These are phyloP conservation scores for Drosophila kanekoi DNA, from an alignment of 2,888 invertebrate species.

Conservation along the genomic window DNA sequence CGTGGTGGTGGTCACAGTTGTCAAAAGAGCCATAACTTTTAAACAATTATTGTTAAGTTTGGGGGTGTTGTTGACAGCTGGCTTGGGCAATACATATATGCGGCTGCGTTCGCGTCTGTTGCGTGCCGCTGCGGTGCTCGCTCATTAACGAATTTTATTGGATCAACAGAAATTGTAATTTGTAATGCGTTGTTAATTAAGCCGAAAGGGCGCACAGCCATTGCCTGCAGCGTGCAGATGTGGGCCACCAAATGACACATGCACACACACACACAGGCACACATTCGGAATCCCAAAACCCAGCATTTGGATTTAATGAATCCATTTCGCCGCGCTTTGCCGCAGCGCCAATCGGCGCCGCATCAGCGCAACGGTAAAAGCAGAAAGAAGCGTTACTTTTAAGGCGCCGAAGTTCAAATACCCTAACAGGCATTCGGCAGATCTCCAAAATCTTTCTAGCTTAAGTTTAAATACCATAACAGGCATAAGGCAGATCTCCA, in stretches of 20 bases:
- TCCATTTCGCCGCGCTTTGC: constrained; percentile 50
- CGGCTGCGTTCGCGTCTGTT: constrained; percentile 12
- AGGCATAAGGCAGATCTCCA: no score
- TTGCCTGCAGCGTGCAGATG: constrained; percentile 13
- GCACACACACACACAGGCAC: constrained; percentile 2
- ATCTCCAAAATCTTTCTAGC: no score
- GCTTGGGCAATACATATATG: constrained; percentile 15
- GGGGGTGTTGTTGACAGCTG: constrained; percentile 4
- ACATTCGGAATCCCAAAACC: constrained; percentile 3
- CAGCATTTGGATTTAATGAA: constrained; percentile 67
- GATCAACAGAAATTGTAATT: constrained; percentile 36
- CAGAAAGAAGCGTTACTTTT: no score
- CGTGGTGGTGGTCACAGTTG: neutral
- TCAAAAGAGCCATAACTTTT: neutral
- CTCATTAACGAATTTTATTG: constrained; percentile 47
- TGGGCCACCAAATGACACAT: constrained; percentile 20
- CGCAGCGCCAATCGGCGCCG: constrained; percentile 33
- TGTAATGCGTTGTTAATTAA: constrained; percentile 60
- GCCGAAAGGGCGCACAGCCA: constrained; percentile 36
- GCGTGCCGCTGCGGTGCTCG: constrained; percentile 26
- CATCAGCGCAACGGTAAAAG: constrained; percentile 48
- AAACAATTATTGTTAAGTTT: constrained; percentile 4
- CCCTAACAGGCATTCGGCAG: neutral
- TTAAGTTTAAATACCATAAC: no score
- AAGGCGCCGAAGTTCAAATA: neutral